Conservation (phyloP, 1,140 invertebrate species). For the Acromyrmex charruanus region DNA sequence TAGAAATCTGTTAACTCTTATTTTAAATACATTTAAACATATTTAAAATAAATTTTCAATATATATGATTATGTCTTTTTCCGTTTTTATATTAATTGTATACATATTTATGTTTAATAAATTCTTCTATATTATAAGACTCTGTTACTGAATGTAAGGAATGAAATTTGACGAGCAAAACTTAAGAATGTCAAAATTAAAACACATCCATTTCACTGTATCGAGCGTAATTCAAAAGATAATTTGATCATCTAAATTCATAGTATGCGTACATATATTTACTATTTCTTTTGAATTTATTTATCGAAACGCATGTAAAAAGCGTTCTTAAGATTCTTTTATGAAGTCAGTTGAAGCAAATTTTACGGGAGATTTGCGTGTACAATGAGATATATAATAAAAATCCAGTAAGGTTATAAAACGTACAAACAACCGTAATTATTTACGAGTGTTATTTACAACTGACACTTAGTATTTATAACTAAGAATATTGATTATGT, state of each 20-base stretch:
- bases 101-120: conserved; percentile 11
- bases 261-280: not conserved
- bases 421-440: not conserved
- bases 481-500: conserved; percentile 5
- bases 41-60: not conserved
- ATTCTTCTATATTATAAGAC: not conserved
- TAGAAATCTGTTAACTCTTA: not conserved
- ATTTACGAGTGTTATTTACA: conserved; percentile 34
- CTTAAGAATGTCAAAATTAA: not conserved
- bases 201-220: not conserved
- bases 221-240: not conserved
- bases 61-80: not conserved
- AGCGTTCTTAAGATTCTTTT: not conserved
- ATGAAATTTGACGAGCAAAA: not conserved
- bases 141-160: not conserved
- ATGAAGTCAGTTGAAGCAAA: not conserved
- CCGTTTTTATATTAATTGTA: not conserved
- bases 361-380: conserved; percentile 15
- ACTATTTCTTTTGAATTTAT: not conserved
- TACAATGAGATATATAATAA: not conserved
- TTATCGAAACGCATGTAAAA: not conserved
- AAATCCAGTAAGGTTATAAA: conserved; percentile 6
- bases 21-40: not conserved
- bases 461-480: not conserved
- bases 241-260: not conserved